Percentiles rank a stretch among this genome's conserved stretches.
Evolutionary conservation across 2,888 invertebrate species (phyloP).

Genomic region (Luperina testacea): DNA sequence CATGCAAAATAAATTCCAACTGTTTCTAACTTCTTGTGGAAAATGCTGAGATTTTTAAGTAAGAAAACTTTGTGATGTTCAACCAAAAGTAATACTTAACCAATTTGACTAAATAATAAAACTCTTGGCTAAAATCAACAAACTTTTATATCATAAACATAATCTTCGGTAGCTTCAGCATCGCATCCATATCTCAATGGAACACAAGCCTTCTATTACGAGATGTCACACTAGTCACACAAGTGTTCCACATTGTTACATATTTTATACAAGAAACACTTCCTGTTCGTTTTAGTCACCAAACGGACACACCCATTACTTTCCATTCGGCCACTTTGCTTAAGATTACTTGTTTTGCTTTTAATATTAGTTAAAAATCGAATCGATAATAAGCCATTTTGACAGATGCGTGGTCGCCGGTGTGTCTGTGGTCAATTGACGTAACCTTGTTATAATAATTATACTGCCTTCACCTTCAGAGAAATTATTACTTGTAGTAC

Average conservation of each 20-base stretch:
- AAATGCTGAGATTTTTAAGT: background rate
- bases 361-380: background rate
- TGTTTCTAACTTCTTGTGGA: background rate
- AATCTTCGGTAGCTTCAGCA: background rate
- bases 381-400: background rate
- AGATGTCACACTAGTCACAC: conserved; percentile 52
- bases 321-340: conserved; percentile 38
- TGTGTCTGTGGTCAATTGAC: conserved; percentile 8
- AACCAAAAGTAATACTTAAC: background rate
- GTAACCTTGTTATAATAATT: background rate
- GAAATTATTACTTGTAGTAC: no score
- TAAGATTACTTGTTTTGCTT: background rate
- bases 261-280: conserved; percentile 53
- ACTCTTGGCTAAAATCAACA: background rate
- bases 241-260: conserved; percentile 57
- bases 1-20: background rate
- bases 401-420: conserved; percentile 18
- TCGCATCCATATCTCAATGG: conserved; percentile 8
- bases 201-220: conserved; percentile 43
- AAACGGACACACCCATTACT: conserved; percentile 32
- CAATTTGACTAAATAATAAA: background rate
- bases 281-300: conserved; percentile 48
- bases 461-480: no score
- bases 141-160: background rate
- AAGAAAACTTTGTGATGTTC: background rate